Evolutionary conservation across 2,797 vertebrate species (phyloP).

Genomic region (Limosa lapponica): DNA sequence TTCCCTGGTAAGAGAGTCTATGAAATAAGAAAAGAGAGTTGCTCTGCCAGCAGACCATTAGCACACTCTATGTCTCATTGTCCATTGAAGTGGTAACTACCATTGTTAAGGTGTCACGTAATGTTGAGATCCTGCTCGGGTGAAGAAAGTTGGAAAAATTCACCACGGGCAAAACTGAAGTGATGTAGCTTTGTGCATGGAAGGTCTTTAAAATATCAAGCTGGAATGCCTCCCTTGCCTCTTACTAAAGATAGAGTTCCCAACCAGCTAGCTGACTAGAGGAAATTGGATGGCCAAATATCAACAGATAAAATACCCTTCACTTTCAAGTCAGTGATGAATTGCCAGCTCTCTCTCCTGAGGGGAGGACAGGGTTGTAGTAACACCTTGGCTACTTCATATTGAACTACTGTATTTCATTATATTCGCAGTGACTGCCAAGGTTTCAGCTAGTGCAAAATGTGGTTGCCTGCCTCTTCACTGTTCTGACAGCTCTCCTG

Average conservation of each 20-base stretch:
- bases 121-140: not conserved
- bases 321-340: not conserved
- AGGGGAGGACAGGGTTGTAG: not conserved
- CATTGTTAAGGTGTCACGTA: not conserved
- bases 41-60: not conserved
- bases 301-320: not conserved
- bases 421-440: not conserved
- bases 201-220: not conserved
- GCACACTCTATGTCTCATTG: not conserved
- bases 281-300: not conserved
- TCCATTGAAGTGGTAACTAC: rapidly evolving
- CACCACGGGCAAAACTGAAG: not conserved
- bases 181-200: not conserved
- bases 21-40: not conserved
- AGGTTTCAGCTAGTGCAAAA: not conserved
- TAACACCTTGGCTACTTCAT: not conserved
- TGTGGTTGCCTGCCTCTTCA: not conserved
- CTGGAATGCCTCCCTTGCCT: not conserved
- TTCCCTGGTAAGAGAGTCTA: not conserved
- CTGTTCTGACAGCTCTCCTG: not conserved
- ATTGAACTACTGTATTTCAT: not conserved
- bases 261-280: not conserved
- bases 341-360: not conserved
- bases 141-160: not conserved
- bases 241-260: not conserved